These are phyloP conservation scores for Heloderma charlesbogerti DNA, from an alignment of 2,113 vertebrate genomes.

Conservation along the genomic window DNA sequence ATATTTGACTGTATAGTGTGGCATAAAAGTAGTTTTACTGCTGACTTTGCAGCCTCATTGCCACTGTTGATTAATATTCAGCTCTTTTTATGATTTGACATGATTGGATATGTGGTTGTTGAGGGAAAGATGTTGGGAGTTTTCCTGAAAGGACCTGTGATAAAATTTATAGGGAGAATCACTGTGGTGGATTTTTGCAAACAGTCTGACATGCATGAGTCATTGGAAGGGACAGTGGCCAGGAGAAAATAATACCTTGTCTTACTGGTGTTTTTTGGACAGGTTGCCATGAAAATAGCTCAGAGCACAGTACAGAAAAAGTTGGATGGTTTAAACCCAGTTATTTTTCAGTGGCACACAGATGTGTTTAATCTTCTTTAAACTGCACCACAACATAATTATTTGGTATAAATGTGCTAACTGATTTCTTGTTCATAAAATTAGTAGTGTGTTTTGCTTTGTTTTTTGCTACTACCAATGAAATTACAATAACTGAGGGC, in stretches of 20 bases:
- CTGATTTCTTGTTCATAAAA: not conserved
- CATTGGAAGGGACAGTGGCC: not conserved
- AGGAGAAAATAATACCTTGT: not conserved
- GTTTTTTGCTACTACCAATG: not conserved
- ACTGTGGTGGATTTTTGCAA: not conserved
- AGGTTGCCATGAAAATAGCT: not conserved
- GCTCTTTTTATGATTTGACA: slow-evolving; percentile 25
- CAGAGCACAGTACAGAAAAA: slow-evolving; percentile 2
- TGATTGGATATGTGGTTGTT: slow-evolving; percentile 20
- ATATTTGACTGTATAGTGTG: slow-evolving; percentile 32
- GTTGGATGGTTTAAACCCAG: not conserved
- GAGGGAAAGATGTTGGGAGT: not conserved
- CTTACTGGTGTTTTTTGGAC: not conserved
- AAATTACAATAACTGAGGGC: slow-evolving; percentile 1
- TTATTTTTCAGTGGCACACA: not conserved
- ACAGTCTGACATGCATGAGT: not conserved
- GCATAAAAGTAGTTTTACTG: slow-evolving; percentile 40
- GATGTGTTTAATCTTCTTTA: not conserved
- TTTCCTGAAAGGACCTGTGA: not conserved
- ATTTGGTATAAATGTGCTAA: not conserved
- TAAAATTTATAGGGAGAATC: slow-evolving; percentile 3
- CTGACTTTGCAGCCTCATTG: slow-evolving; percentile 36
- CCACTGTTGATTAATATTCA: slow-evolving; percentile 39
- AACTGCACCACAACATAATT: not conserved
- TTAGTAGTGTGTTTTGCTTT: not conserved